Conservation (phyloP, 1,140 invertebrate species). For the Drosophila tsacasi region DNA sequence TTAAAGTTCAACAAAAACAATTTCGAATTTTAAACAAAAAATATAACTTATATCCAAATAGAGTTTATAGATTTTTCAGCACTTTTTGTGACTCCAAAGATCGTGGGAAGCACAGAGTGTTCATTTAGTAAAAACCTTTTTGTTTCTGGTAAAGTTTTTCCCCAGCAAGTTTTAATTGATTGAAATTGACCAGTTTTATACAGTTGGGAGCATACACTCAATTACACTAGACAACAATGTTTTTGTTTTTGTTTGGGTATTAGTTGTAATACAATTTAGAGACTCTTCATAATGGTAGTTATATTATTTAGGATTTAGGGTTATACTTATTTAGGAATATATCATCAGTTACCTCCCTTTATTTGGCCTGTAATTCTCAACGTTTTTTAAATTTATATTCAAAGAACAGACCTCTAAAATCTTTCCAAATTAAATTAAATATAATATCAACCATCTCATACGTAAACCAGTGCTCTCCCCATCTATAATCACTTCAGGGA, state of each 20-base stretch:
- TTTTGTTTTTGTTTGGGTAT: background rate
- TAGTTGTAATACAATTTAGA: background rate
- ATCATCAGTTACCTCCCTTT: no score
- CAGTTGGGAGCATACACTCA: conserved; percentile 14
- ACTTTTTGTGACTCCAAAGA: conserved; percentile 9
- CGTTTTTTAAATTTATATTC: background rate
- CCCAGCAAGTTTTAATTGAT: conserved; percentile 17
- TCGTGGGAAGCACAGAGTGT: conserved; percentile 6
- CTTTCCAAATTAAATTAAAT: background rate
- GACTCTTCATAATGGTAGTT: background rate
- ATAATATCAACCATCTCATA: background rate
- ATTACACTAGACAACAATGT: background rate
- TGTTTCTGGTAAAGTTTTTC: conserved; percentile 3
- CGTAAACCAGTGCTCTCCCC: background rate
- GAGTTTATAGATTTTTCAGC: conserved; percentile 3
- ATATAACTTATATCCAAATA: background rate
- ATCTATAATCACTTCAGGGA: conserved; percentile 10
- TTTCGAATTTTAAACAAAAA: background rate
- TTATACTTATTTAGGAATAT: background rate
- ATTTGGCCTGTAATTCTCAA: background rate
- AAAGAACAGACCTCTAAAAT: background rate
- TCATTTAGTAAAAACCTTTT: conserved; percentile 11
- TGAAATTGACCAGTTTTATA: conserved; percentile 9
- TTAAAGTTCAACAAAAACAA: conserved; percentile 2
- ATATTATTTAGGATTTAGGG: background rate